phyloP scores from a whole-genome alignment of 2,797 vertebrate genomes.

The Halcyon smyrnensis region DNA sequence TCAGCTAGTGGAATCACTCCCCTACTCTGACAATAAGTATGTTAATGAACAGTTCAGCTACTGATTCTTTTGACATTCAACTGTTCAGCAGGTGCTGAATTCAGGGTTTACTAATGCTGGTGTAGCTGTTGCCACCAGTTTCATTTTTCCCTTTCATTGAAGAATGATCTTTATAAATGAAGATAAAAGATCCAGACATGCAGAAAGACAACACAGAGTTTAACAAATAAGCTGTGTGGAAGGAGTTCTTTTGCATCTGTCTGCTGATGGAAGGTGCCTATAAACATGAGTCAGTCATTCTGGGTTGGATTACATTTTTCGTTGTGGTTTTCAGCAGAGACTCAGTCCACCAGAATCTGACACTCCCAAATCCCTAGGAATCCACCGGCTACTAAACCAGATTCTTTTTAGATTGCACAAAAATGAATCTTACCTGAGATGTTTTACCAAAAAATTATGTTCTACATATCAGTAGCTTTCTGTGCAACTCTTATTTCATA shows the following conservation, averaged over 20 bases:
- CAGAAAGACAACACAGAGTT: not conserved
- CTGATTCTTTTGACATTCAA: not conserved
- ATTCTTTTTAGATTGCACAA: not conserved
- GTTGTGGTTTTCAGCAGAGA: not conserved
- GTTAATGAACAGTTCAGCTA: constrained; percentile 2
- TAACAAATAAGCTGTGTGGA: not conserved
- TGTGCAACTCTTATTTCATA: not conserved
- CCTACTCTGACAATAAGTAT: not conserved
- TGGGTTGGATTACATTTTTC: not conserved
- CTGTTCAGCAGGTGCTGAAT: not conserved
- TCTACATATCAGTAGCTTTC: not conserved
- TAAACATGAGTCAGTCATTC: not conserved
- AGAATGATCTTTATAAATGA: not conserved
- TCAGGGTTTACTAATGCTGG: not conserved
- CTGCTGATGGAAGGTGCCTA: not conserved
- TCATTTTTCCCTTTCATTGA: not conserved
- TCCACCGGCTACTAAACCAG: not conserved
- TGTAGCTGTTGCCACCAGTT: not conserved
- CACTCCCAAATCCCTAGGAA: not conserved
- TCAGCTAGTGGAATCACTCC: not conserved
- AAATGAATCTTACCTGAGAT: not conserved
- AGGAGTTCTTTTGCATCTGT: not conserved
- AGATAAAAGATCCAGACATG: not conserved
- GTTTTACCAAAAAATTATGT: not conserved
- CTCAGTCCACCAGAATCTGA: not conserved